Base-by-base conservation (phyloP, 2,797 vertebrate genomes). In the Gallinago stenura region DNA sequence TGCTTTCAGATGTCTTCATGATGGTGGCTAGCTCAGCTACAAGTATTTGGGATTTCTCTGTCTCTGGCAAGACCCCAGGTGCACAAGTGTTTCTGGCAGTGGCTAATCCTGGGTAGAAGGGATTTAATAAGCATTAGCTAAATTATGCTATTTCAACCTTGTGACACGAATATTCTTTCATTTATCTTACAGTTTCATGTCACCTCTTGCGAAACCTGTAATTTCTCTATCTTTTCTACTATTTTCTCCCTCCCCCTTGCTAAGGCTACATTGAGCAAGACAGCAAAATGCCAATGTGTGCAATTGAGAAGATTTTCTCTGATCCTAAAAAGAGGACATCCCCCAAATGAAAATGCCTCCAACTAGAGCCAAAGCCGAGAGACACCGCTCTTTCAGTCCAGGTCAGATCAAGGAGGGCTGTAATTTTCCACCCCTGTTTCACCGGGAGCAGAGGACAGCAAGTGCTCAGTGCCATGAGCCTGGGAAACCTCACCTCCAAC, bases 61-160 rank as follows among this genome's bases (percentile, higher is more conserved):
- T 35, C 58, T 73, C 62, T 86, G 77, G 48, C 54, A 88, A 41
- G 48, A 48, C 33, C 33, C 5, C 35, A 66, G 10, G 28, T 45
- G 6, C 58, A 20, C 5, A 15, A 51, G 14, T 45, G 31, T 20
- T 93, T 43, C 45, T 75, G 89, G 70, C 35, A 48, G 9, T 25
- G 20, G 8, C n/a, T 45, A 96, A 51, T 31, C 77, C 26, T 20
- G 31, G 28, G 50, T 50, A 35, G 70, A 91, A 83, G 17, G 31
- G 31, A 72, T 83, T 87, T 65, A 89, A 75, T 39, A 41, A 75
- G 35, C 37, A 65, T 80, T 70, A 92, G 16, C 60, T 81, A 64
- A 58, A 83, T 71, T 30, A 70, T 6, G 9, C 25, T 30, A 14
- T 88, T 95, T 50, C 69, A 77, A 66, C 22, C 57, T 75, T 7